Evolutionary conservation across 92 coral and sea anemone genomes (phyloP), one percentile per base, ranked within the genome.

Genomic region (Zoanthus solanderi): DNA sequence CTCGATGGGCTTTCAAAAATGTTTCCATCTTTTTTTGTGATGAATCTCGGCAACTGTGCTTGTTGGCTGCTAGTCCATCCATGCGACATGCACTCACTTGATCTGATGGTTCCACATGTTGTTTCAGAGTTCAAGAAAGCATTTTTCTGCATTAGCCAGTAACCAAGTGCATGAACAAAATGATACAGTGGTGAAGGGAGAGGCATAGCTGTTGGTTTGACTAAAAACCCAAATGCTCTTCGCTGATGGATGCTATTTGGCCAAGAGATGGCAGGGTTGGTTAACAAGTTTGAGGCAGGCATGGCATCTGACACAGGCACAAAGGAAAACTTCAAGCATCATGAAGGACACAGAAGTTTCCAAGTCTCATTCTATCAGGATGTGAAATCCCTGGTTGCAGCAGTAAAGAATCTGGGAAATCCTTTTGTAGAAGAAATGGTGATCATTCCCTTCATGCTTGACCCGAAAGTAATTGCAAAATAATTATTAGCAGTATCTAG

Each of bases 91-190:
- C 29, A 89, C 60, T 84, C 74, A 16, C 85, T 90, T 18, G 50
- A 88, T 63, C 82, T 68, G 68, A 83, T 78, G 65, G 92, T 89
- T 29, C 90, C 92, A 29, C 78, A 83, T 81, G 90, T 93, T 37
- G 79, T 85, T 17, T 44, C 58, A 23, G 77, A 83, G 75, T 88
- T 93, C 80, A 11, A 9, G 16, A 37, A 32, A 87, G 89, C 84
- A 71, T 54, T 88, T 91, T 31, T 91, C 92, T 37, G 83, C 93
- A 23, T 79, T 91, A 31, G 92, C 95, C 67, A 90, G 90, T 42
- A 90, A 93, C 71, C 93, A 93, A 54, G 95, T 88, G 6, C 93
- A 92, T 58, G 88, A 92, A 58, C 93, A 90, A 47, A 92, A 92
- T 78, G 90, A 83, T 86, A 93, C 79, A 16, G 75, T 85, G 84